Evolutionary conservation across 1,140 invertebrate species (phyloP).

Genomic region (Drosophila nikananu): DNA sequence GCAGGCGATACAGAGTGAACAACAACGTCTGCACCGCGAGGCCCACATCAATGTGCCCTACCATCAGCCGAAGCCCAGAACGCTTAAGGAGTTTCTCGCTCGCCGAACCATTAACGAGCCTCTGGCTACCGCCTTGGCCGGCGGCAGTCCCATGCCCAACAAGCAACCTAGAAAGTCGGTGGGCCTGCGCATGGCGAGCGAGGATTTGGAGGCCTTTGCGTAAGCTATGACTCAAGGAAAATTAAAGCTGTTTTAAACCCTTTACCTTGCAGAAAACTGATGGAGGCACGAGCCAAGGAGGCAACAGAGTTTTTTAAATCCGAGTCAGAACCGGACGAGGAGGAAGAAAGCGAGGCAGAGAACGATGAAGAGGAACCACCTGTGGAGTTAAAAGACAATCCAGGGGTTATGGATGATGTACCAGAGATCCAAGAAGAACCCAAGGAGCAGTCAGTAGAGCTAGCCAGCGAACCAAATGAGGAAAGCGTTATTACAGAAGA

Average conservation of each 20-base stretch:
- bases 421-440: not conserved
- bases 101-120: conserved; percentile 76
- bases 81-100: conserved; percentile 89
- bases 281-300: conserved; percentile 86
- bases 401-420: conserved; percentile 16
- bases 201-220: conserved; percentile 86
- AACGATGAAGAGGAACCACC: conserved; percentile 15
- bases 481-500: not conserved
- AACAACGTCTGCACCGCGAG: conserved; percentile 89
- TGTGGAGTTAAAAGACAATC: conserved; percentile 39
- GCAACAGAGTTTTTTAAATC: conserved; percentile 87
- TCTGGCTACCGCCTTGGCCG: conserved; percentile 72
- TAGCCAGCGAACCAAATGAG: not conserved
- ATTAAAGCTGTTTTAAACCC: not conserved
- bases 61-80: conserved; percentile 90
- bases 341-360: conserved; percentile 6
- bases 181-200: conserved; percentile 85
- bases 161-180: conserved; percentile 61
- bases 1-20: conserved; percentile 86
- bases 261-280: conserved; percentile 79
- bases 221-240: conserved; percentile 62
- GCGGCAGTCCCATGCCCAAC: conserved; percentile 67
- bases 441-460: not conserved
- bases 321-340: conserved; percentile 85
- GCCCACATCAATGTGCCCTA: conserved; percentile 89